phyloP scores from a whole-genome alignment of 2,113 vertebrate genomes.

The Stictonetta naevosa region DNA sequence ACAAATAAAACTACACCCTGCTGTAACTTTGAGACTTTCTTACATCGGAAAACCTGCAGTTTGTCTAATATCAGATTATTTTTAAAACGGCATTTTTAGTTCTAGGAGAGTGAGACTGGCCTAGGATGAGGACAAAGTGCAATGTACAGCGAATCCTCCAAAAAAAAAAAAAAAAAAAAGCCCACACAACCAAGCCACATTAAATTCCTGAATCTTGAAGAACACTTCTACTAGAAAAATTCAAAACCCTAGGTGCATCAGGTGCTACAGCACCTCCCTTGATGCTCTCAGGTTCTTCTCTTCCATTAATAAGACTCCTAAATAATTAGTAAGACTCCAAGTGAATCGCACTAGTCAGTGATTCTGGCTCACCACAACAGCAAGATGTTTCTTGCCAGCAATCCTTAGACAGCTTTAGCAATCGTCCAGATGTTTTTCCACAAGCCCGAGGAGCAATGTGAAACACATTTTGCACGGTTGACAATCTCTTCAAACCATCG shows the following conservation, averaged over 20 bases:
- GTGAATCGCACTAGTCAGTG: accelerated
- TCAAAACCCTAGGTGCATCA: neutral
- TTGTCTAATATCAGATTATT: accelerated
- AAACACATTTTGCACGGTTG: neutral
- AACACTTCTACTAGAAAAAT: neutral
- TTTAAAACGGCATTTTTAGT: neutral
- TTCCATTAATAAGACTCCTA: neutral
- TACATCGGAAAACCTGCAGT: neutral
- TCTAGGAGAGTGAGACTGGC: neutral
- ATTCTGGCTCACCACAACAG: neutral
- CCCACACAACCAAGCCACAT: accelerated
- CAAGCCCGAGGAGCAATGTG: neutral
- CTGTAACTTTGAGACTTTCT: neutral
- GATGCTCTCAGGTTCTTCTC: accelerated
- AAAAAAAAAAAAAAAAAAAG: accelerated
- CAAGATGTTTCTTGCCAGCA: accelerated
- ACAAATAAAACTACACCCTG: neutral
- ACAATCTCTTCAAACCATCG: neutral
- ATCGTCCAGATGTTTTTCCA: neutral
- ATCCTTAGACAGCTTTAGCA: neutral
- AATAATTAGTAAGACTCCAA: neutral
- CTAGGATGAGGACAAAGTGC: neutral
- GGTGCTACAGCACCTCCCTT: accelerated
- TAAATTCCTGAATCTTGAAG: neutral
- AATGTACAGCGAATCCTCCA: neutral